Evolutionary conservation across 2,888 invertebrate species (phyloP).

Genomic region (Lithophane semibrunnea): DNA sequence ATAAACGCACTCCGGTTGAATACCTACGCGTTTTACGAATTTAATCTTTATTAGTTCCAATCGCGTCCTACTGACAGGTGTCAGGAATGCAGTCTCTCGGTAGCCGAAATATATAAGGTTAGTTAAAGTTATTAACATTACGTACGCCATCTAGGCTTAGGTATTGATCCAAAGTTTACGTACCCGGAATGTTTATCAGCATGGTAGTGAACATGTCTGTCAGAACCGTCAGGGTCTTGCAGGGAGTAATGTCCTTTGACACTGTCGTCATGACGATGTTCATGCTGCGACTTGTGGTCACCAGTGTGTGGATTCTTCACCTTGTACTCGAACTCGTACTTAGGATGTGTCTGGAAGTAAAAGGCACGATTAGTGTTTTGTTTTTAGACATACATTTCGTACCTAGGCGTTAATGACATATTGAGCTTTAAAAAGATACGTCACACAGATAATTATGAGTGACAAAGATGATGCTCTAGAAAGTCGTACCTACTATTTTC

Average conservation of each 20-base stretch:
- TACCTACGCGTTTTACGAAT: too few relatives aligned
- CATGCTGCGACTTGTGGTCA: slow-evolving; percentile 89
- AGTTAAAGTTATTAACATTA: too few relatives aligned
- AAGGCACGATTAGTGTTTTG: background rate
- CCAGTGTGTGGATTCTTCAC: slow-evolving; percentile 90
- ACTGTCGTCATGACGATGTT: slow-evolving; percentile 89
- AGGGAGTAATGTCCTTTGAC: slow-evolving; percentile 90
- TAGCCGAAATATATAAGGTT: background rate
- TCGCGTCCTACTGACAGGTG: background rate
- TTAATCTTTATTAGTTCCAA: background rate
- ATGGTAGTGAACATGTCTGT: slow-evolving; percentile 87
- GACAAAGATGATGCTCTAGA: background rate
- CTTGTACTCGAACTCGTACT: slow-evolving; percentile 78
- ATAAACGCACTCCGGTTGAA: too few relatives aligned
- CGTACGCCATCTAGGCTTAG: too few relatives aligned
- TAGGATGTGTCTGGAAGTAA: slow-evolving; percentile 59
- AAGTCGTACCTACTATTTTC: background rate
- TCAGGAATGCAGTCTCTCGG: background rate
- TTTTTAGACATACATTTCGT: background rate
- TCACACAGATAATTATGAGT: background rate
- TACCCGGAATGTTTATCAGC: slow-evolving; percentile 83
- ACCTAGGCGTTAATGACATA: background rate
- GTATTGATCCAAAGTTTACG: background rate
- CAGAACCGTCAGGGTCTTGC: slow-evolving; percentile 69
- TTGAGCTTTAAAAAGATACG: background rate